Evolutionary conservation across 2,888 invertebrate species (phyloP).

Genomic region (Zhuqinia jingwanae): DNA sequence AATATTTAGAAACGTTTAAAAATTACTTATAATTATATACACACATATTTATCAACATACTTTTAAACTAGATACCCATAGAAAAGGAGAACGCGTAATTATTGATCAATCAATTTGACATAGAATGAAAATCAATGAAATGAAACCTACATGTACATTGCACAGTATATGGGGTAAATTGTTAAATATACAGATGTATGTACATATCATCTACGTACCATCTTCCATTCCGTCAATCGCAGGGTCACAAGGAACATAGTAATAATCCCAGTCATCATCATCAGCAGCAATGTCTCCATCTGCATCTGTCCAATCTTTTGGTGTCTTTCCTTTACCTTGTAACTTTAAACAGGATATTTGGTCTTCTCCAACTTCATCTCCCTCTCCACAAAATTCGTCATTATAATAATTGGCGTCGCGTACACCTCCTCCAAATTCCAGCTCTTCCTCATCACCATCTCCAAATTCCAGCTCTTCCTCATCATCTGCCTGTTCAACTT

Average conservation of each 20-base stretch:
- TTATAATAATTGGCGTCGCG: constrained; percentile 3
- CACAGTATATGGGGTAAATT: too few relatives aligned
- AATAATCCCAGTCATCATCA: constrained; percentile 51
- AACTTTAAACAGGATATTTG: background rate
- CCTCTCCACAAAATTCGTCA: constrained; percentile 56
- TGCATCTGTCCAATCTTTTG: constrained; percentile 18
- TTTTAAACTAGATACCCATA: too few relatives aligned
- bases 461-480: constrained; percentile 1
- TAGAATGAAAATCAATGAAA: background rate
- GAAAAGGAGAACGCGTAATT: background rate
- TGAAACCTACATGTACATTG: too few relatives aligned
- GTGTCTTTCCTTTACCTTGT: background rate
- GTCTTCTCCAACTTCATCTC: constrained; percentile 23
- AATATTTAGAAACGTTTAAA: background rate
- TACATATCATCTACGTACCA: constrained; percentile 23
- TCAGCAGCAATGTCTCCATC: constrained; percentile 40
- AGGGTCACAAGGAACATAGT: constrained; percentile 49
- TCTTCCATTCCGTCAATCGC: constrained; percentile 55
- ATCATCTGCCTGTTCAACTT: constrained; percentile 2
- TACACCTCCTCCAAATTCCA: background rate
- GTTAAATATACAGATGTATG: constrained; percentile 5
- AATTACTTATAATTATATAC: constrained; percentile 6
- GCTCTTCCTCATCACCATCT: background rate
- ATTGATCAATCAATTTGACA: constrained; percentile 42
- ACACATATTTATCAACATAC: background rate